These are phyloP conservation scores for Anguilla obscura DNA, from an alignment of 2,797 vertebrate genomes.

Conservation along the genomic window DNA sequence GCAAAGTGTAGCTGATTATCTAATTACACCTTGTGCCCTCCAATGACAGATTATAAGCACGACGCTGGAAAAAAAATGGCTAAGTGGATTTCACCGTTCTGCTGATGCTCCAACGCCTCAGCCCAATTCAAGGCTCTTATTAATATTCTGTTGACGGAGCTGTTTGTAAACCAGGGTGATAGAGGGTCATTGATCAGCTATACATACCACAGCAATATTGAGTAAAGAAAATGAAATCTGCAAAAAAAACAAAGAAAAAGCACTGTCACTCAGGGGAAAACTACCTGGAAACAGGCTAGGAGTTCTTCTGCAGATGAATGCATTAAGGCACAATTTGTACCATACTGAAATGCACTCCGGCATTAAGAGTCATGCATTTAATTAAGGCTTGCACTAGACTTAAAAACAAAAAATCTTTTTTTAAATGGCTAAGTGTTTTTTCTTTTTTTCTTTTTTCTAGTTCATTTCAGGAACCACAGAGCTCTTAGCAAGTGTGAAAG, in stretches of 20 bases:
- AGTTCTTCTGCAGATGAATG: not conserved
- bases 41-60: slow-evolving; percentile 15
- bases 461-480: not conserved
- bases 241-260: not conserved
- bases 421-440: not conserved
- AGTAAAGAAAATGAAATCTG: not conserved
- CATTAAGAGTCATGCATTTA: not conserved
- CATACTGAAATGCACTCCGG: not conserved
- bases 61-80: not conserved
- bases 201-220: slow-evolving; percentile 1
- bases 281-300: not conserved
- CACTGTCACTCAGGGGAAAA: slow-evolving; percentile 9
- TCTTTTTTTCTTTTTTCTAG: not conserved
- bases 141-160: slow-evolving; percentile 26
- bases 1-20: slow-evolving; percentile 19
- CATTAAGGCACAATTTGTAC: not conserved
- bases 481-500: not conserved
- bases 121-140: slow-evolving; percentile 18
- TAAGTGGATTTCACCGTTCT: slow-evolving; percentile 3
- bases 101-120: not conserved
- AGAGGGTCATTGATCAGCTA: slow-evolving; percentile 14
- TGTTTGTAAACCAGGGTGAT: not conserved
- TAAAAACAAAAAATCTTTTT: not conserved
- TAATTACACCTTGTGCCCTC: slow-evolving; percentile 26
- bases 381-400: not conserved